Base-by-base conservation (phyloP, 2,113 vertebrate species). In the Eleginops maclovinus region DNA sequence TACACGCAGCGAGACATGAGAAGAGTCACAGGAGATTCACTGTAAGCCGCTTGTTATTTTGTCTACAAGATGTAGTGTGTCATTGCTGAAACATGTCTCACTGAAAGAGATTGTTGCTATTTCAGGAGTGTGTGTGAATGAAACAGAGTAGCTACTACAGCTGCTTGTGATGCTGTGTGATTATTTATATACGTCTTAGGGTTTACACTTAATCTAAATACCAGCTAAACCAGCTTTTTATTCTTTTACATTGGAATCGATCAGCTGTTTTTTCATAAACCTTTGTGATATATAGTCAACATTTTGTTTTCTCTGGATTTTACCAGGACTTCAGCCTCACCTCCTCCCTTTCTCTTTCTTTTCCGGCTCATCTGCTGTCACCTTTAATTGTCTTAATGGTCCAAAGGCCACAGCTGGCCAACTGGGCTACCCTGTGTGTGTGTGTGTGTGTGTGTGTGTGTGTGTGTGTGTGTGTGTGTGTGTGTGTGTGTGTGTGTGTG, bases 351-450 rank as follows among this genome's bases (percentile, higher is more conserved):
- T 19, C 3, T 68, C 28, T 31, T 69, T 40, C 46, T 28, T 31
- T 16, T 71, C 58, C 31, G 69, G 49, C 79, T 88, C 75, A 79
- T 87, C 72, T 77, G 61, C 77, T 78, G 75, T 87, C 55, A 46
- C 81, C 68, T 88, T 88, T 90, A 87, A 90, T 90, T 89, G 63
- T 72, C 83, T 55, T 90, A 87, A 89, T 89, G 81, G 86, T 72
- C 68, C 68, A 0, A 16, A 64, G 73, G 84, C 63, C 86, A 83
- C 89, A 92, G 80, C 87, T 91, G 90, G 89, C 75, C 78, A 77
- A 78, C 81, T 46, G 84, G 92, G 84, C 85, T 86, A 83, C 74
- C 84, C 65, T 55, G n/a, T 67, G 61, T 85, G 49, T 64, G 47
- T 77, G 17, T 76, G 60, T 83, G 73, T 74, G 53, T 69, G 54